Conservation (phyloP, 2,797 vertebrate genomes). For the Pantherophis alleghaniensis region DNA sequence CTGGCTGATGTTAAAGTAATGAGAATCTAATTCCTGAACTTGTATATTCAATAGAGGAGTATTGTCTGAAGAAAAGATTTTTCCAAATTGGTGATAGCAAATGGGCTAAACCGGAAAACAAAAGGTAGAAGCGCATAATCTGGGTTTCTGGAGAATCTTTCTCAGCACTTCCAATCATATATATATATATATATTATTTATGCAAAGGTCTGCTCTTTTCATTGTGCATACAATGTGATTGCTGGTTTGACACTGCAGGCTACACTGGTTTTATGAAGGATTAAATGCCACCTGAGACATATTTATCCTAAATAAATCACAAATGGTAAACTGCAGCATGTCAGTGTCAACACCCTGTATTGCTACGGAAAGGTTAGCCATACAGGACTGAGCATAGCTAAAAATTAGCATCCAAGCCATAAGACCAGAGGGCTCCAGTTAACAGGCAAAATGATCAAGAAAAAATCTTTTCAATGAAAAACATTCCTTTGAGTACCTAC, state of each 20-base stretch:
- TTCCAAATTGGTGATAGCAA: constrained; percentile 34
- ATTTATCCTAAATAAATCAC: constrained; percentile 81
- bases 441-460: constrained; percentile 67
- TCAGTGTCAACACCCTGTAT: constrained; percentile 75
- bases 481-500: constrained; percentile 65
- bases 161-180: constrained; percentile 50
- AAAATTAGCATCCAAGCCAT: constrained; percentile 71
- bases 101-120: constrained; percentile 38
- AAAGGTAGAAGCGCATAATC: constrained; percentile 49
- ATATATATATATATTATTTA: constrained; percentile 28
- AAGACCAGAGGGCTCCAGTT: constrained; percentile 62
- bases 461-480: constrained; percentile 71
- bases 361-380: constrained; percentile 75
- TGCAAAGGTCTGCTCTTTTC: constrained; percentile 77
- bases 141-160: constrained; percentile 52
- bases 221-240: constrained; percentile 73
- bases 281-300: constrained; percentile 82
- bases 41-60: constrained; percentile 29
- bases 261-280: constrained; percentile 79
- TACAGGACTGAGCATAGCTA: constrained; percentile 63
- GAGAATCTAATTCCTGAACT: constrained; percentile 22
- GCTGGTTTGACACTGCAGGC: constrained; percentile 79
- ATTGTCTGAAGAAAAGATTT: constrained; percentile 38
- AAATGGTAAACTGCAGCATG: constrained; percentile 75
- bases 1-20: not conserved